These are phyloP conservation scores for Philereme transversata DNA, from an alignment of 2,888 invertebrate genomes.

Conservation along the genomic window DNA sequence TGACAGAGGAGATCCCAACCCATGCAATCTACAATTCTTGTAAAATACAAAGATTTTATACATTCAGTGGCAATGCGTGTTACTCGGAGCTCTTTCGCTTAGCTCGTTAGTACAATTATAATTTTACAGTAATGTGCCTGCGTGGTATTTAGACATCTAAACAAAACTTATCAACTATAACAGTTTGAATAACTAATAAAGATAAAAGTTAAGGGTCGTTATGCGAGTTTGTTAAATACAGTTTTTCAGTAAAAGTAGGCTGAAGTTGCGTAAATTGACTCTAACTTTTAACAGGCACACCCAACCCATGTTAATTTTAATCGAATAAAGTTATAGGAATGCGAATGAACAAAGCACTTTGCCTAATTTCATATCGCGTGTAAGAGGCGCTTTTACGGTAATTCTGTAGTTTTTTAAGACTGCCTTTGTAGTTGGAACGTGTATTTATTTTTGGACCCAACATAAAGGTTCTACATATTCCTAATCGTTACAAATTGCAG, in stretches of 20 bases:
- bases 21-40: too few relatives aligned
- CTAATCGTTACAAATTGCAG: too few relatives aligned
- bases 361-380: constrained; percentile 42
- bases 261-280: constrained; percentile 8
- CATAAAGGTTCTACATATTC: background rate
- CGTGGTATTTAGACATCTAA: too few relatives aligned
- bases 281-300: constrained; percentile 25
- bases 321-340: constrained; percentile 31
- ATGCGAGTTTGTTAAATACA: constrained; percentile 3
- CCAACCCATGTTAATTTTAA: constrained; percentile 29
- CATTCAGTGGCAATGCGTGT: too few relatives aligned
- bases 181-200: background rate
- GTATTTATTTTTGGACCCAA: constrained; percentile 11
- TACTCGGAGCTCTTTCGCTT: too few relatives aligned
- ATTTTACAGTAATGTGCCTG: too few relatives aligned
- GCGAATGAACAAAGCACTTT: constrained; percentile 39
- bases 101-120: too few relatives aligned
- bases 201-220: background rate
- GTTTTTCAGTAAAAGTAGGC: constrained; percentile 4
- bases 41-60: too few relatives aligned
- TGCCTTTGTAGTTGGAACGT: constrained; percentile 9
- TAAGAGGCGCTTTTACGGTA: constrained; percentile 34
- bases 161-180: too few relatives aligned
- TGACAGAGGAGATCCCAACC: too few relatives aligned
- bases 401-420: constrained; percentile 30